Evolutionary conservation across 2,797 vertebrate genomes (phyloP).

Genomic region (Alca torda): DNA sequence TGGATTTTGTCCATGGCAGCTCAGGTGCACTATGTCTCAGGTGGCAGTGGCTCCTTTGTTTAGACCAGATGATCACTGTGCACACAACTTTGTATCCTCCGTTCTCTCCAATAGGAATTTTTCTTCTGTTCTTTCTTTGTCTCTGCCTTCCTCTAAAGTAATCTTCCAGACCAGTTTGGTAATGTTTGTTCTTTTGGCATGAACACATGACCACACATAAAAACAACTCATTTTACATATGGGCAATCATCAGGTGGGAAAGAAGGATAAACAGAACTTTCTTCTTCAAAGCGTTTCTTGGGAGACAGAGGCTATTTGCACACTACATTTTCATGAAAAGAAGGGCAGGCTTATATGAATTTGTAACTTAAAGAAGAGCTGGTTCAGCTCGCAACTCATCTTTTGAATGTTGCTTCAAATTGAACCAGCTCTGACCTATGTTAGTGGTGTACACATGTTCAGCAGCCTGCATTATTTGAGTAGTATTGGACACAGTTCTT

Average conservation of each 20-base stretch:
- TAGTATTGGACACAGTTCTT: not conserved
- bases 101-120: not conserved
- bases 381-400: not conserved
- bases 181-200: not conserved
- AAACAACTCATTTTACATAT: not conserved
- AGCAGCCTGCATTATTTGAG: not conserved
- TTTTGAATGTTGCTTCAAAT: not conserved
- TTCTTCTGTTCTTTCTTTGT: not conserved
- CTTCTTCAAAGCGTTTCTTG: not conserved
- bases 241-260: not conserved
- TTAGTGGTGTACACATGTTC: not conserved
- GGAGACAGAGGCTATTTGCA: not conserved
- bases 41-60: not conserved
- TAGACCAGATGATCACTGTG: not conserved
- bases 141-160: not conserved
- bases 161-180: not conserved
- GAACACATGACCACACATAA: not conserved
- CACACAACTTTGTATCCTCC: not conserved
- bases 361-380: not conserved
- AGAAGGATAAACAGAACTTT: not conserved
- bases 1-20: not conserved
- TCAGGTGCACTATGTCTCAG: not conserved
- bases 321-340: not conserved
- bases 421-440: not conserved
- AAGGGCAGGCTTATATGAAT: not conserved